Evolutionary conservation across 2,113 vertebrate species (phyloP), one percentile per base, ranked within the genome.

Genomic region (Pholis gunnellus): DNA sequence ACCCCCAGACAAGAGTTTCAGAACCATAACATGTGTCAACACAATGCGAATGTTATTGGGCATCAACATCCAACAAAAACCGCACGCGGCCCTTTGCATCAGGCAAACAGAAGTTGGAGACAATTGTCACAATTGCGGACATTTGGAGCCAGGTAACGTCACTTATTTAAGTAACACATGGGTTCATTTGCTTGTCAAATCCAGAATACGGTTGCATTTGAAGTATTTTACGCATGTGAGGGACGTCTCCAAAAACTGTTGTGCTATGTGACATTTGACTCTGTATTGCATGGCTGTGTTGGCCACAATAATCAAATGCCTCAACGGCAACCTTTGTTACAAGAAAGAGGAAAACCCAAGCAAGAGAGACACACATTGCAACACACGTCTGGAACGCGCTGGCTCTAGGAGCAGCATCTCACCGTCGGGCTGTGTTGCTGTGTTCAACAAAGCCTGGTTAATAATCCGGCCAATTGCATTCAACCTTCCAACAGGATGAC

Each of bases 291-390:
- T 54, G 56, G 34, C 64, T 48, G 6, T 2, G 22, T 36, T 69
- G 42, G 72, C 38, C 72, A 54, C 44, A n/a, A 72, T 36, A 42
- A 80, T 65, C 11, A 40, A 78, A 78, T 34, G 46, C 56, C 60
- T 38, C n/a, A 54, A 29, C 15, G 48, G 27, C 68, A 20, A 50
- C 57, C 10, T 5, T 31, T 17, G 46, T 42, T 36, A 59, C 60
- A 42, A 42, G 69, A 78, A 52, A 77, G 44, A 86, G 79, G 79
- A 90, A 85, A 77, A 87, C 65, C 72, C 22, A n/a, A 68, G 46
- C 5, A 9, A 84, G 54, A 78, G 54, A 75, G 27, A 80, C 36
- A 84, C 68, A 83, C 27, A 71, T 25, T 69, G 57, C 54, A 72
- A 78, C 57, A 71, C 57, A 80, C 48, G 56, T 5, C 22, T 73